phyloP scores from a whole-genome alignment of 2,797 vertebrate genomes.

The Spheniscus humboldti region DNA sequence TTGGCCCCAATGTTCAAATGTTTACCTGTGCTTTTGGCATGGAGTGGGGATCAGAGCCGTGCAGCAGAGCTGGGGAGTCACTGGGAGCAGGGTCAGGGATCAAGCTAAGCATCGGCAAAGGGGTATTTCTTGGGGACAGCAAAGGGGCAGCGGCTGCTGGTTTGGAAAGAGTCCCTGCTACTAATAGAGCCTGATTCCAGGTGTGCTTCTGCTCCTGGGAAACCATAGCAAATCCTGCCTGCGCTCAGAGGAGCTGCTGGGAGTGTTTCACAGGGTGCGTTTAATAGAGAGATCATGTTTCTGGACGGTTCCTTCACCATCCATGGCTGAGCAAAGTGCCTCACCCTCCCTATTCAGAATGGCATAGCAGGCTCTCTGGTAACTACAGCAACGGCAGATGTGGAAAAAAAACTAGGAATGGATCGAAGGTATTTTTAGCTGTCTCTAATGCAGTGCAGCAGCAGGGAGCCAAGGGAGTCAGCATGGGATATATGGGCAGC shows the following conservation, averaged over 20 bases:
- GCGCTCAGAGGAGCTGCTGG: background rate
- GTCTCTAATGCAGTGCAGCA: background rate
- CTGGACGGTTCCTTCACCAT: background rate
- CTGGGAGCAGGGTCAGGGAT: background rate
- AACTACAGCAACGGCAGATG: background rate
- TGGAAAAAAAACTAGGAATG: background rate
- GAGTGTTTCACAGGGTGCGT: rapidly evolving
- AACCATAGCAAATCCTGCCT: background rate
- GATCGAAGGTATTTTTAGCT: background rate
- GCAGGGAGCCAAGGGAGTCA: background rate
- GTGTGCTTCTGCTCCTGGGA: background rate
- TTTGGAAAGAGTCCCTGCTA: background rate
- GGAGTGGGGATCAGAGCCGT: background rate
- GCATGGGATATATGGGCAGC: background rate
- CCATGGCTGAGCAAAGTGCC: background rate
- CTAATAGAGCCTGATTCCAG: background rate
- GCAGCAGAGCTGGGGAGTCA: background rate
- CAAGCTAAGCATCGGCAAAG: rapidly evolving
- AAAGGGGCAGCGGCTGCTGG: background rate
- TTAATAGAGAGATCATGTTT: rapidly evolving
- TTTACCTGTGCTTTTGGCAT: rapidly evolving
- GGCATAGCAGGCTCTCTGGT: background rate
- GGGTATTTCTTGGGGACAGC: background rate
- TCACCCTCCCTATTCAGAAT: rapidly evolving
- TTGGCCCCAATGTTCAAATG: background rate